Conservation (phyloP, 2,113 vertebrate genomes). For the Psettodes erumei region DNA sequence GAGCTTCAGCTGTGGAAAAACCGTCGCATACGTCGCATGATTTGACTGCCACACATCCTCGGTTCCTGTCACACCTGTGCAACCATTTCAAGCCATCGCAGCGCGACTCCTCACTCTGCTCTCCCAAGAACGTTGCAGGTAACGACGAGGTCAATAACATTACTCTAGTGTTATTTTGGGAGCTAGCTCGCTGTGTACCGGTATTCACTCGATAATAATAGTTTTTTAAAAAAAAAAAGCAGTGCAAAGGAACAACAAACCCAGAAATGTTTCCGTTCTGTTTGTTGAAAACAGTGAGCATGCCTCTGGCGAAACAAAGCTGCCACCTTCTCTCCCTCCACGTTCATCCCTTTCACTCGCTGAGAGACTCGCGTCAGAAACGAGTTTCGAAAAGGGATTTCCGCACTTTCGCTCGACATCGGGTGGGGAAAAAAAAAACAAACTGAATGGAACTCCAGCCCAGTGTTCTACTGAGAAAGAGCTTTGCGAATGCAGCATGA, state of each 20-base stretch:
- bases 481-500: slow-evolving; percentile 65
- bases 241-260: slow-evolving; percentile 78
- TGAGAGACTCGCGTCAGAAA: slow-evolving; percentile 35
- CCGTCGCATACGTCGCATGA: slow-evolving; percentile 5
- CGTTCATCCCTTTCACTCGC: slow-evolving; percentile 55
- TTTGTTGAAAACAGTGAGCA: slow-evolving; percentile 70
- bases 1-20: slow-evolving; percentile 10
- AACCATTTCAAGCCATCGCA: slow-evolving; percentile 52
- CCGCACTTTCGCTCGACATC: slow-evolving; percentile 35
- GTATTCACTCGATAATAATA: slow-evolving; percentile 55
- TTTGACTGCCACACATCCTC: slow-evolving; percentile 21
- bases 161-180: slow-evolving; percentile 72
- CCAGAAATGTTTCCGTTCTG: slow-evolving; percentile 51
- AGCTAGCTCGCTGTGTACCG: slow-evolving; percentile 69
- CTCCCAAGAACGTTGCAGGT: slow-evolving; percentile 39
- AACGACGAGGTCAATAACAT: slow-evolving; percentile 69
- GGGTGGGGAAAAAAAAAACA: no score
- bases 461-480: slow-evolving; percentile 46
- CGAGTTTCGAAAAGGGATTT: slow-evolving; percentile 42
- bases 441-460: slow-evolving; percentile 50
- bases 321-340: slow-evolving; percentile 26
- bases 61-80: slow-evolving; percentile 33
- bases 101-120: slow-evolving; percentile 38
- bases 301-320: slow-evolving; percentile 54
- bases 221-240: no score